Evolutionary conservation across 2,888 invertebrate species (phyloP).

Genomic region (Acrobasis repandana): DNA sequence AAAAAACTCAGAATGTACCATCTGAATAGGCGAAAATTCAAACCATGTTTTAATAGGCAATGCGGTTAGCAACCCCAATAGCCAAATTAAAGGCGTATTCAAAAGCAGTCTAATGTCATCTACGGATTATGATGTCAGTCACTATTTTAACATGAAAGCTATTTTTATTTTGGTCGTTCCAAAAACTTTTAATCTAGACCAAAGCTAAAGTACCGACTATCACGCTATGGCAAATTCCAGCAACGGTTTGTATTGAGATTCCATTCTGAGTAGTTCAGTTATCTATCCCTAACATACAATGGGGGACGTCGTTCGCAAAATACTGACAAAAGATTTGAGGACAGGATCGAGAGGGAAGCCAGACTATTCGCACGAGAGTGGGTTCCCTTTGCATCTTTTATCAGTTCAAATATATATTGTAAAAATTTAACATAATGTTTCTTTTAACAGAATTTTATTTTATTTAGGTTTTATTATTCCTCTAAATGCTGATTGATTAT

Average conservation of each 20-base stretch:
- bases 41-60: too few species aligned
- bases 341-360: constrained; percentile 51
- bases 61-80: too few species aligned
- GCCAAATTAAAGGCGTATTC: too few species aligned
- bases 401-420: neutral
- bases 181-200: neutral
- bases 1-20: too few species aligned
- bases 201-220: neutral
- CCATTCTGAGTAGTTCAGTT: constrained; percentile 43
- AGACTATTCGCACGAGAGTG: constrained; percentile 46
- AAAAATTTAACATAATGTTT: neutral
- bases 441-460: too few species aligned
- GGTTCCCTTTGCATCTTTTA: constrained; percentile 38
- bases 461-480: too few species aligned
- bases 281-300: constrained; percentile 51
- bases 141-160: too few species aligned
- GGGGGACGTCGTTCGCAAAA: constrained; percentile 43
- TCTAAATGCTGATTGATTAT: too few species aligned
- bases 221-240: neutral
- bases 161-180: neutral
- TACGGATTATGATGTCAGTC: too few species aligned
- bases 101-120: too few species aligned
- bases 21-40: too few species aligned
- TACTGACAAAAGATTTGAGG: constrained; percentile 53
- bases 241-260: constrained; percentile 30